These are phyloP conservation scores for Drosophila seclusa DNA, from an alignment of 2,888 invertebrate species.

Conservation along the genomic window DNA sequence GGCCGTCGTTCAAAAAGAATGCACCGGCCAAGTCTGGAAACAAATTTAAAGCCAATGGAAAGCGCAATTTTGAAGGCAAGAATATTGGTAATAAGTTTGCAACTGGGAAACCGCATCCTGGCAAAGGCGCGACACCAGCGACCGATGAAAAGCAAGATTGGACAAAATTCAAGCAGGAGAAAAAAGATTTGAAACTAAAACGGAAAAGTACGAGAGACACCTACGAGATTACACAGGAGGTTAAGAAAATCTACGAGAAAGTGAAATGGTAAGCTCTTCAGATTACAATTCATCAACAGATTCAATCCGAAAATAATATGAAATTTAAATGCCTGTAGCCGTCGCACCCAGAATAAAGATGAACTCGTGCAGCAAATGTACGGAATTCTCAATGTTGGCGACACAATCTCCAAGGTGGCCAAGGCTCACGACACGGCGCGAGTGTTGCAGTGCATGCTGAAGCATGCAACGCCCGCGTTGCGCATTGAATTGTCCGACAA, in stretches of 20 bases:
- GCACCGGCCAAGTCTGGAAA: neutral
- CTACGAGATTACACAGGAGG: slow-evolving; percentile 86
- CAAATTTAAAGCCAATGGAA: slow-evolving; percentile 23
- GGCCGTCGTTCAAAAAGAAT: neutral
- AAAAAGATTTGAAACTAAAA: slow-evolving; percentile 89
- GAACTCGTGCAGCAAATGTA: slow-evolving; percentile 87
- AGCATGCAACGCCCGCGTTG: slow-evolving; percentile 89
- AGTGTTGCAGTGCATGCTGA: slow-evolving; percentile 94
- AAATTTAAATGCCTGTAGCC: slow-evolving; percentile 47
- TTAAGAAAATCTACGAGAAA: slow-evolving; percentile 88
- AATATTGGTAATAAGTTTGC: slow-evolving; percentile 31
- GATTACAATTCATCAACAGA: neutral
- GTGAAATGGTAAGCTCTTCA: slow-evolving; percentile 78
- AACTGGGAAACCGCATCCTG: neutral
- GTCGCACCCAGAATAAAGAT: slow-evolving; percentile 83
- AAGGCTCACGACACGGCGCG: slow-evolving; percentile 94
- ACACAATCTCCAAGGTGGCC: slow-evolving; percentile 88
- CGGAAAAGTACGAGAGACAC: slow-evolving; percentile 87
- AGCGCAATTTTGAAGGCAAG: slow-evolving; percentile 7
- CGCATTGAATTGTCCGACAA: slow-evolving; percentile 90
- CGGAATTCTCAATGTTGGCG: slow-evolving; percentile 86
- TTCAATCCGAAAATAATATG: neutral
- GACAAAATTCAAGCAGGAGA: slow-evolving; percentile 91
- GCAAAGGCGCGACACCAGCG: neutral
- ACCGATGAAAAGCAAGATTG: slow-evolving; percentile 88